Evolutionary conservation across 2,888 invertebrate species (phyloP).

Genomic region (Drosophila basisetae): DNA sequence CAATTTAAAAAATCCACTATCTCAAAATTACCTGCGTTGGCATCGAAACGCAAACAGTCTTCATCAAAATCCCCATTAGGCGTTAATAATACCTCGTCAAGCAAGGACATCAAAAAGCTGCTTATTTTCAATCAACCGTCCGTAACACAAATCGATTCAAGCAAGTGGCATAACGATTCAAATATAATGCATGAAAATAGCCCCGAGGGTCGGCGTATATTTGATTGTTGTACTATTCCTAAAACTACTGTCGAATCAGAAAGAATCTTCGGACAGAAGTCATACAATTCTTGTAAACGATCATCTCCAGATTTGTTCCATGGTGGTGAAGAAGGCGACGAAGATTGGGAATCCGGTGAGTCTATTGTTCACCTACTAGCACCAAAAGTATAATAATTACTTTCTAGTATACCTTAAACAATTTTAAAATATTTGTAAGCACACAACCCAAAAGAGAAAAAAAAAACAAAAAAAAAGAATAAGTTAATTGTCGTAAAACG

Average conservation of each 20-base stretch:
- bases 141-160: slow-evolving; percentile 61
- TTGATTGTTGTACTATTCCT: slow-evolving; percentile 70
- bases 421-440: slow-evolving; percentile 51
- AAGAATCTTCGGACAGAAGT: slow-evolving; percentile 73
- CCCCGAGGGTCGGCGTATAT: slow-evolving; percentile 68
- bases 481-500: slow-evolving; percentile 16
- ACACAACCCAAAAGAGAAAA: slow-evolving; percentile 17
- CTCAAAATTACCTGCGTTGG: slow-evolving; percentile 69
- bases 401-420: slow-evolving; percentile 65
- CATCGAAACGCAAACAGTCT: slow-evolving; percentile 72
- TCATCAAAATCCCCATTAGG: slow-evolving; percentile 61
- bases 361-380: slow-evolving; percentile 72
- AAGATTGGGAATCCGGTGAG: slow-evolving; percentile 86
- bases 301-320: slow-evolving; percentile 63
- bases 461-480: slow-evolving; percentile 24
- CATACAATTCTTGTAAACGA: slow-evolving; percentile 75
- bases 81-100: slow-evolving; percentile 62
- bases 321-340: slow-evolving; percentile 78
- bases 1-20: slow-evolving; percentile 72
- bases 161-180: slow-evolving; percentile 69
- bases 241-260: slow-evolving; percentile 70
- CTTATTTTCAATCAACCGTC: slow-evolving; percentile 72
- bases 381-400: slow-evolving; percentile 60
- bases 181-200: slow-evolving; percentile 57
- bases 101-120: slow-evolving; percentile 70